Conservation (phyloP, 2,888 invertebrate species). For the Mamestra brassicae region DNA sequence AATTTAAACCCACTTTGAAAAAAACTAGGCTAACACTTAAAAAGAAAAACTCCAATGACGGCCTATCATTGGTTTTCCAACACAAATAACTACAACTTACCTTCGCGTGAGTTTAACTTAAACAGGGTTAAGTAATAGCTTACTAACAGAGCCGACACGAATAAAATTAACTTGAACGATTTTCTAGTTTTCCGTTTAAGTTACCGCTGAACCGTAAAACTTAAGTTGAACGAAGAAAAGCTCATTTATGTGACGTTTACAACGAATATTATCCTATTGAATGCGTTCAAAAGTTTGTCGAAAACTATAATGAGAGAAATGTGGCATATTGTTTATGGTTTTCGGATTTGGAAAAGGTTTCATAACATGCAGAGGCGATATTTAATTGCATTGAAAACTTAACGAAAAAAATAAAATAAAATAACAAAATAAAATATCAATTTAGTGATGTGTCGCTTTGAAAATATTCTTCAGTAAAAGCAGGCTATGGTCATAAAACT, state of each 20-base stretch:
- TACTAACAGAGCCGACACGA: constrained; percentile 70
- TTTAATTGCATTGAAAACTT: not conserved
- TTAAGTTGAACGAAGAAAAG: constrained; percentile 39
- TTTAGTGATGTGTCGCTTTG: no score
- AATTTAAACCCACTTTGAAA: constrained; percentile 42
- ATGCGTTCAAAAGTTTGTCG: constrained; percentile 30
- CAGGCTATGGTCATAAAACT: no score
- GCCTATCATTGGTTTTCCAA: constrained; percentile 53
- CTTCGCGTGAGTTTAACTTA: constrained; percentile 70
- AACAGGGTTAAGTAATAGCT: constrained; percentile 71
- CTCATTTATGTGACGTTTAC: constrained; percentile 16
- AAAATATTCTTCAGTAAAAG: no score
- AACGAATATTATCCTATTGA: constrained; percentile 16
- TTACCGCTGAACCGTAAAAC: constrained; percentile 37
- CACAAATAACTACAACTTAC: constrained; percentile 53
- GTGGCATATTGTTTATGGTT: constrained; percentile 27
- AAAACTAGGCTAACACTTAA: constrained; percentile 55
- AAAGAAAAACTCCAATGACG: constrained; percentile 50
- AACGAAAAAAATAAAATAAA: no score
- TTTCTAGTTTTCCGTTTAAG: constrained; percentile 48
- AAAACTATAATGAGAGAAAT: constrained; percentile 15
- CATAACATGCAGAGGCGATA: not conserved
- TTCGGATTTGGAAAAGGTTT: not conserved
- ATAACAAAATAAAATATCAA: no score
- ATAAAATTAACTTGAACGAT: constrained; percentile 69